Evolutionary conservation across 2,113 vertebrate genomes (phyloP).

Genomic region (Himantopus leucocephalus): DNA sequence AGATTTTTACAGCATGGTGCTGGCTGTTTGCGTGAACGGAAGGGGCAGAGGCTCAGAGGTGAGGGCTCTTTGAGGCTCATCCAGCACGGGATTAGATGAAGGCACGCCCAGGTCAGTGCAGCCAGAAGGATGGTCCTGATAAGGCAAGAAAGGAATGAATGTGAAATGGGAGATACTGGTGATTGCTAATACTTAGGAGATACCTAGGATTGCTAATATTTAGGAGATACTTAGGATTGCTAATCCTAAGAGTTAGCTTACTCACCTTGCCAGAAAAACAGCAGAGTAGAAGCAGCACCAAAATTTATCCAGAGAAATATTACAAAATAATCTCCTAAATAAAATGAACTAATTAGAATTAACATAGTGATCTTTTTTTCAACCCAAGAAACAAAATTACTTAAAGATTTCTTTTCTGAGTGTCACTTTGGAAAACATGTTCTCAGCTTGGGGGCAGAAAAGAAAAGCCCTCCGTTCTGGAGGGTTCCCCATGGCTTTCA

Average conservation of each 20-base stretch:
- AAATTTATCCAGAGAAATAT: neutral
- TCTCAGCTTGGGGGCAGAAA: neutral
- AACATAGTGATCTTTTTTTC: neutral
- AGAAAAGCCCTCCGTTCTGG: neutral
- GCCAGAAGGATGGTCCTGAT: neutral
- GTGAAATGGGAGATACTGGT: neutral
- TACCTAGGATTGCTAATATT: neutral
- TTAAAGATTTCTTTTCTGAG: neutral
- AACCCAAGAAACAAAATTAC: neutral
- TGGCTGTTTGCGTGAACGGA: neutral
- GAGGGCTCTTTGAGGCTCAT: neutral
- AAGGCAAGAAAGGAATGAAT: neutral
- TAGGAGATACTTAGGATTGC: too few species aligned
- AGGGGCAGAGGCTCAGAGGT: too few species aligned
- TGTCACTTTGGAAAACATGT: neutral
- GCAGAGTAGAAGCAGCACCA: neutral
- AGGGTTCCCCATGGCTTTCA: neutral
- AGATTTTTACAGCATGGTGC: neutral
- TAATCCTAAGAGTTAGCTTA: neutral
- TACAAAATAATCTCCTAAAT: neutral
- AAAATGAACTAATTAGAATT: neutral
- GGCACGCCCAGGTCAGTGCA: neutral
- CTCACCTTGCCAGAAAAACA: neutral
- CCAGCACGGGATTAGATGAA: neutral
- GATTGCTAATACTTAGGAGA: neutral